Evolutionary conservation across 1,140 invertebrate species (phyloP), one percentile per base, ranked within the genome.

Genomic region (Tachypleus tridentatus): DNA sequence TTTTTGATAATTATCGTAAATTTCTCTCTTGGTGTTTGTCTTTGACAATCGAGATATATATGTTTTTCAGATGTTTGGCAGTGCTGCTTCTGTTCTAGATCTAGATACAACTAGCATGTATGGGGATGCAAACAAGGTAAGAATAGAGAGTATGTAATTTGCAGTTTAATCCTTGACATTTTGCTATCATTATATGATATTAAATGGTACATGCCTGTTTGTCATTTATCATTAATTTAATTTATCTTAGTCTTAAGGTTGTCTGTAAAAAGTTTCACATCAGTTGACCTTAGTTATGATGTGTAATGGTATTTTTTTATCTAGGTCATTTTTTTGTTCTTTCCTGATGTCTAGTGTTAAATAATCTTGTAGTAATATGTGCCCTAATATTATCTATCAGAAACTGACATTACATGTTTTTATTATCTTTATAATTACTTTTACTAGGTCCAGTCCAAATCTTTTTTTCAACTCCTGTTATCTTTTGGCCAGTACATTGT

Each of bases 71-170:
- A 96, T 98, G 93, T 98, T 99, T 80, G 97, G 97, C 5, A 95
- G 92, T 58, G 88, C 97, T 3, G 97, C 97, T 0, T 89, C 94
- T 3, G 92, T 98, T 72, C 80, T 99, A 51, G 95, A 98, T 74
- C 91, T 89, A 3, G 85, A 86, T 64, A 86, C 86, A 59, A 83
- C 86, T 4, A 67, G 73, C 10, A 71, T 72, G 61, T 88, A 87
- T 74, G 91, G 90, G 4, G 91, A 96, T 77, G 90, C 89, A 11
- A 91, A 91, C 73, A 95, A 95, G 78, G 89, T 89, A 74, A 62
- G 51, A 53, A 60, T 11, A 52, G 29, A 29, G 29, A 29, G 29
- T 29, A 2, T 29, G 29, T 2, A 29, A 29, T 29, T 29, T 29
- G 29, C 29, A 29, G 29, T 29, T 29, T 29, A 29, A 29, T 29